Evolutionary conservation across 2,113 vertebrate species (phyloP), one percentile per base, ranked within the genome.

Genomic region (Callipepla squamata): DNA sequence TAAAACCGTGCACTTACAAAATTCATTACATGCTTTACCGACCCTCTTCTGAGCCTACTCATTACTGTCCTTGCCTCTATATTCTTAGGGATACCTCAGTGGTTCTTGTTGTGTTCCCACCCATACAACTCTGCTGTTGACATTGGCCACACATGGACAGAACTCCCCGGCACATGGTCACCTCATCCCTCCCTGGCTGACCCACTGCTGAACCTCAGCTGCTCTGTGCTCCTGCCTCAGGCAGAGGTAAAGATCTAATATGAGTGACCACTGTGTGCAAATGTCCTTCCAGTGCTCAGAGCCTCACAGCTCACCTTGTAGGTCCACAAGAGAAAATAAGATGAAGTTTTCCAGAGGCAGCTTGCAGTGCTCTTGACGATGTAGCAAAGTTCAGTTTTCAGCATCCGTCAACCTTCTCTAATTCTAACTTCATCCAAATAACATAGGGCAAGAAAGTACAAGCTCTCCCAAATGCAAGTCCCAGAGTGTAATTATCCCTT

Each of bases 361-460:
- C 58, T 82, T 65, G 57, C 48, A 21, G 59, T 68, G 45, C 36
- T 80, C 44, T 83, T n/a, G 28, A 57, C 32, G 68, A 42, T 11
- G 42, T 44, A 32, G 16, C 23, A 69, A 38, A 57, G 51, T 25
- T 69, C 57, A 75, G 85, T 93, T 77, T 82, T 69, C 26, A 69
- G 45, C 50, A 19, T 38, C 20, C 44, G 53, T 62, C 85, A 50
- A 87, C 59, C 32, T 50, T 48, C 79, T 57, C 0, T 45, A 93
- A 87, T 83, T 92, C 63, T 75, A 48, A 73, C 42, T 89, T 82
- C 69, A 65, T 53, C 87, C 21, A 51, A 28, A 58, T 7, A 63
- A 44, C 38, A 68, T 11, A 50, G 85, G 48, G 69, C 28, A 78
- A 73, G 57, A 36, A 61, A 67, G 36, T 55, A 17, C 9, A 59